A percentile compares a stretch with the other conserved stretches of the same genome.
These are phyloP conservation scores for Leptobrachium leishanense DNA, from an alignment of 2,113 vertebrate genomes.

Conservation along the genomic window DNA sequence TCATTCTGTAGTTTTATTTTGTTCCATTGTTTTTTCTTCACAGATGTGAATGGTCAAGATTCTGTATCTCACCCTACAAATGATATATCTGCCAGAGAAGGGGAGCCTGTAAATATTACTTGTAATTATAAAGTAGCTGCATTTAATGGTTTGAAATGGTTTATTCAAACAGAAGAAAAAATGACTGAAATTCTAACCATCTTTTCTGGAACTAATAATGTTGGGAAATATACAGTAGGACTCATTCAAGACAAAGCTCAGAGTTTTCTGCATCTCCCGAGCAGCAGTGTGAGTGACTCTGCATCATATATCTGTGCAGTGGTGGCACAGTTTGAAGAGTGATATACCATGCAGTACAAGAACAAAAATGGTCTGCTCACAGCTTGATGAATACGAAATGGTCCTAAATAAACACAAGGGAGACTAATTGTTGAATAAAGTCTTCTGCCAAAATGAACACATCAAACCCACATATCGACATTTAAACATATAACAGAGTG, in stretches of 20 bases:
- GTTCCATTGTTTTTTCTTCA: background rate
- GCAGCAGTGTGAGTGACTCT: background rate
- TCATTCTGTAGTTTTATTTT: background rate
- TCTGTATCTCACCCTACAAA: background rate
- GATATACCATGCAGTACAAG: background rate
- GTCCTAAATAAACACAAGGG: too few relatives aligned
- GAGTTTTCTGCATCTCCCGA: background rate
- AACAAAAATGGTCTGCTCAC: background rate
- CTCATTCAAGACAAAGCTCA: background rate
- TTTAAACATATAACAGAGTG: too few relatives aligned
- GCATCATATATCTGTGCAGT: constrained; percentile 1
- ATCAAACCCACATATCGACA: too few relatives aligned
- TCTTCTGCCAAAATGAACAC: too few relatives aligned
- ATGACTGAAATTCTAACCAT: constrained; percentile 13
- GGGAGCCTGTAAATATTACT: background rate
- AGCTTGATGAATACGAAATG: too few relatives aligned
- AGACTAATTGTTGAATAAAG: too few relatives aligned
- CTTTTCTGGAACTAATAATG: background rate
- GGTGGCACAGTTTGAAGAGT: constrained; percentile 2
- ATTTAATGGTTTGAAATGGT: background rate
- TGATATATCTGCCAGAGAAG: background rate
- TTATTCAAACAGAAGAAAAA: constrained; percentile 7
- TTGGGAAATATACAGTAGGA: background rate
- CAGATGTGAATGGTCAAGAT: constrained; percentile 10
- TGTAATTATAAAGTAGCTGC: constrained; percentile 37